Base-by-base conservation (phyloP, 2,113 vertebrate genomes). In the Lasiurus borealis region DNA sequence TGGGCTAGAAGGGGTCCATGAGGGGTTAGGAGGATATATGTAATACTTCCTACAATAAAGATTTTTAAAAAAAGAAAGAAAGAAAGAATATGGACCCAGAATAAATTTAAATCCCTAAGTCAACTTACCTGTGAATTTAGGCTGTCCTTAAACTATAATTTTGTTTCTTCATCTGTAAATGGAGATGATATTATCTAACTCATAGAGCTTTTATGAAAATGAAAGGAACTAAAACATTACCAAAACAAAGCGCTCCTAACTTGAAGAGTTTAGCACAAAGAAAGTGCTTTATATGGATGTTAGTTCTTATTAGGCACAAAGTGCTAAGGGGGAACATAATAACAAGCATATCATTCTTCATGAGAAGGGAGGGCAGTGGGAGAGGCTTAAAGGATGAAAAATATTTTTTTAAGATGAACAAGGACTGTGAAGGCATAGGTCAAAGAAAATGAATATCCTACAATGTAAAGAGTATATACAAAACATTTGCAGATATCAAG, bases 161-260 rank as follows among this genome's bases (percentile, higher is more conserved):
- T 54, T 76, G 6, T 93, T 87, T 84, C 59, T 48, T 78, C 19
- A 57, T 66, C 21, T 95, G 19, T 77, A 66, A 88, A 68, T 77
- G 14, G 34, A 88, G 48, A 40, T 75, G 87, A 68, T 84, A 80
- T n/a, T 66, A 64, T 48, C 23, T 64, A 50, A 15, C 16, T 73
- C 40, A 88, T 4, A 85, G 34, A 91, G 3, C 19, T 85, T 6
- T 46, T 66, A 14, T 21, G n/a, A 62, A 88, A 88, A 75, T 57
- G 71, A 76, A 85, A 66, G 11, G n/a, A 64, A 40, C 16, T 82
- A 62, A 86, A 76, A 34, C 11, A 57, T 36, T 27, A 11, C 71
- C 62, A 91, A 31, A 88, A 40, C 34, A 84, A 93, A 78, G 14
- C 13, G 66, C 16, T 76, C 86, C 11, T 81, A 69, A 50, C 29